phyloP scores from a whole-genome alignment of 2,888 invertebrate genomes.

The Polyommatus icarus region DNA sequence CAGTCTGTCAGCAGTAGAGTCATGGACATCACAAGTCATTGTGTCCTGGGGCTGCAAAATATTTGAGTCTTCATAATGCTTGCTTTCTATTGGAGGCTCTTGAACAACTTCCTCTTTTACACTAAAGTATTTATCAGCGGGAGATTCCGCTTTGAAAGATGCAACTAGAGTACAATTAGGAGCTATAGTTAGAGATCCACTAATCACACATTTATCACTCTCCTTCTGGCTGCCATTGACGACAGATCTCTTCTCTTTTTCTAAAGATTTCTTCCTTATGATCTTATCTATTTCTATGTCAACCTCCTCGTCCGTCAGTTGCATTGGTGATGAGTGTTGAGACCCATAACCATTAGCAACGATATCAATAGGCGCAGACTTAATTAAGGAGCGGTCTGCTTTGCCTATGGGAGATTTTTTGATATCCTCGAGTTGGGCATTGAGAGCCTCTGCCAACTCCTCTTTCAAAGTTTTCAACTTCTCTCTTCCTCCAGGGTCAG shows the following conservation, averaged over 20 bases:
- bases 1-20: conserved; percentile 49
- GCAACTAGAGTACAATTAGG: conserved; percentile 47
- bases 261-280: conserved; percentile 78
- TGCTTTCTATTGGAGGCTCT: conserved; percentile 25
- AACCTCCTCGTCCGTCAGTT: conserved; percentile 84
- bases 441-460: conserved; percentile 73
- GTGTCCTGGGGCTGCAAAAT: conserved; percentile 49
- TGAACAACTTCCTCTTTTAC: conserved; percentile 45
- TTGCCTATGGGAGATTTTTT: conserved; percentile 71
- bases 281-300: conserved; percentile 85
- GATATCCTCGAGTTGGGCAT: conserved; percentile 63
- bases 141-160: conserved; percentile 53
- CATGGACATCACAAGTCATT: conserved; percentile 51
- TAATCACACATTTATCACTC: conserved; percentile 27
- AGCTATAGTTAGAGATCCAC: conserved; percentile 27
- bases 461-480: conserved; percentile 72
- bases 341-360: conserved; percentile 73
- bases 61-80: conserved; percentile 47
- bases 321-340: conserved; percentile 79
- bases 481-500: conserved; percentile 86
- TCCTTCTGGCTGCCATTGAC: conserved; percentile 24
- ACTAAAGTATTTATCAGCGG: conserved; percentile 46
- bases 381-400: conserved; percentile 72
- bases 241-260: conserved; percentile 64
- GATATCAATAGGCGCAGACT: conserved; percentile 86